These are phyloP conservation scores for Drosophila busckii DNA, from an alignment of 1,140 invertebrate genomes.

Conservation along the genomic window DNA sequence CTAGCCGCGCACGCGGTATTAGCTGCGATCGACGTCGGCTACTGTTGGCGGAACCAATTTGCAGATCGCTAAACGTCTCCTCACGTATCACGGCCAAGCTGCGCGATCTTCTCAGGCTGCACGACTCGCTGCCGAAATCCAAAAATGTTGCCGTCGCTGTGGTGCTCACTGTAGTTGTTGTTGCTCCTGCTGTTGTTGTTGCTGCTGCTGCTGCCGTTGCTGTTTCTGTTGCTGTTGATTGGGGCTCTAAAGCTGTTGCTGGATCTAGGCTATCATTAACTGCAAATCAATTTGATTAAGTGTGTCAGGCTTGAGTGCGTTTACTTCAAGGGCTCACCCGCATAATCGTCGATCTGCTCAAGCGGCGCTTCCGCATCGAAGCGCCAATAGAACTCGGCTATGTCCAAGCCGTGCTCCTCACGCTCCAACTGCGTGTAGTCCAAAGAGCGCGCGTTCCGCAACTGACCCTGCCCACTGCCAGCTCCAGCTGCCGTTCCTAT, in stretches of 20 bases:
- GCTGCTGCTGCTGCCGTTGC: constrained; percentile 17
- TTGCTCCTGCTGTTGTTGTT: background rate
- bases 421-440: constrained; percentile 67
- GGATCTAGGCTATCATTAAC: constrained; percentile 42
- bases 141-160: constrained; percentile 46
- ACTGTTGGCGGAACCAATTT: constrained; percentile 81
- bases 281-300: constrained; percentile 28
- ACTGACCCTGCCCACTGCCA: constrained; percentile 55
- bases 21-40: constrained; percentile 84
- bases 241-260: constrained; percentile 5
- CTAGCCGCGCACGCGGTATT: constrained; percentile 87
- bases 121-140: constrained; percentile 80
- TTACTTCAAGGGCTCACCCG: constrained; percentile 44
- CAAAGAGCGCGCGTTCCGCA: constrained; percentile 70
- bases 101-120: constrained; percentile 84
- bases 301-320: constrained; percentile 21
- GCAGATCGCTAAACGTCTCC: constrained; percentile 84
- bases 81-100: constrained; percentile 88
- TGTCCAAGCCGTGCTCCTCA: constrained; percentile 71
- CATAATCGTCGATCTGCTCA: constrained; percentile 51
- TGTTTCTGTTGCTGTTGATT: constrained; percentile 6
- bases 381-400: constrained; percentile 76
- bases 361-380: constrained; percentile 66
- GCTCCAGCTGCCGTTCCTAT: constrained; percentile 6
- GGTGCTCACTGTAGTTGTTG: constrained; percentile 1